Percentiles rank a stretch among this genome's conserved stretches.
Evolutionary conservation across 2,113 vertebrate genomes (phyloP).

Genomic region (Montifringilla adamsi): DNA sequence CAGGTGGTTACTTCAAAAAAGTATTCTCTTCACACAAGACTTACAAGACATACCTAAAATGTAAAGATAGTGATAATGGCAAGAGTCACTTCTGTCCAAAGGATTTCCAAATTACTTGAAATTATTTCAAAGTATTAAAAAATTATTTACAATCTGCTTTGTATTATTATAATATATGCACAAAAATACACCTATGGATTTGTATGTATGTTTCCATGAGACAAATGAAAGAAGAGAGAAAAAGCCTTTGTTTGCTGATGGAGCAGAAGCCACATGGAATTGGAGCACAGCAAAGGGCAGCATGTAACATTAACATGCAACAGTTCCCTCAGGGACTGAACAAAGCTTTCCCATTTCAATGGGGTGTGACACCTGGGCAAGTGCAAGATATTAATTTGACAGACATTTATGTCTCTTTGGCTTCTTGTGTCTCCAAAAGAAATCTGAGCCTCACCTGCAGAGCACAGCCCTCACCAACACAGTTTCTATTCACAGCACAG

Average conservation of each 20-base stretch:
- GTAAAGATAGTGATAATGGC: background rate
- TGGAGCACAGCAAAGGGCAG: background rate
- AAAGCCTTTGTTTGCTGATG: background rate
- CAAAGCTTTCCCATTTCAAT: background rate
- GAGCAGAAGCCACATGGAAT: background rate
- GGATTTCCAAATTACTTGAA: background rate
- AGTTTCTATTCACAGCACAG: background rate
- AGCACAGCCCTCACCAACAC: background rate
- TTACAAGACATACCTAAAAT: background rate
- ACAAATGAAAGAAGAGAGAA: background rate
- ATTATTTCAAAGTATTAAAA: background rate
- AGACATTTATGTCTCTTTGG: background rate
- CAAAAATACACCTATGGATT: background rate
- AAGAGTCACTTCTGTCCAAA: background rate
- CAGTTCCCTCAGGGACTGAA: background rate
- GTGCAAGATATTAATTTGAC: background rate
- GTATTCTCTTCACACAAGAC: background rate
- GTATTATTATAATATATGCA: background rate
- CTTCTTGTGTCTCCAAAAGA: background rate
- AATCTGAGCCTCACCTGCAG: background rate
- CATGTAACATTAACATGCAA: fast-evolving
- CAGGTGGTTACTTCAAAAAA: background rate
- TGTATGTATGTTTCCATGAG: background rate
- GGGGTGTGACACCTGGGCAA: background rate
- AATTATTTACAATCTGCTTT: background rate